A percentile compares a stretch with the other conserved stretches of the same genome.
Evolutionary conservation across 2,113 vertebrate species (phyloP).

Genomic region (Dipodomys merriami): DNA sequence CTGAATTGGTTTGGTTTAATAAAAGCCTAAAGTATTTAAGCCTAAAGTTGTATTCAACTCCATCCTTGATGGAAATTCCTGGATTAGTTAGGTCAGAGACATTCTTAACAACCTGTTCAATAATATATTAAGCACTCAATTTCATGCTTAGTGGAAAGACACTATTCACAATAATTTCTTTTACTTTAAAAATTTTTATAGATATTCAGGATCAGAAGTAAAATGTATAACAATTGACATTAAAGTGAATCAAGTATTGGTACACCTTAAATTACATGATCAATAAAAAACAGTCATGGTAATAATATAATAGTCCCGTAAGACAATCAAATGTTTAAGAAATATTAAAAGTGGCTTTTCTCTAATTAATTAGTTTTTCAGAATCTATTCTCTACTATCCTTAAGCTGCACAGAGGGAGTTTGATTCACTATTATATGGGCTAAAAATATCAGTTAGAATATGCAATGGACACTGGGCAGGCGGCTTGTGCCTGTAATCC

Average conservation of each 20-base stretch:
- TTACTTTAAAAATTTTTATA: conserved; percentile 9
- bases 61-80: conserved; percentile 1
- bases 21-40: neutral
- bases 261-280: neutral
- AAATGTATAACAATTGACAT: conserved; percentile 2
- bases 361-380: neutral
- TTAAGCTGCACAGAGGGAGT: too few species aligned
- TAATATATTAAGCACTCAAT: conserved; percentile 18
- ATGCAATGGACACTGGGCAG: neutral
- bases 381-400: neutral
- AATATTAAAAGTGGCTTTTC: conserved; percentile 46
- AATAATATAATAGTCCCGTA: neutral
- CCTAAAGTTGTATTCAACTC: neutral
- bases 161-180: conserved; percentile 24
- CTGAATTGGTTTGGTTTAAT: neutral
- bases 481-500: too few species aligned
- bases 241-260: conserved; percentile 19
- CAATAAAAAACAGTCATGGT: conserved; percentile 7
- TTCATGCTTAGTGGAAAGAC: conserved; percentile 48
- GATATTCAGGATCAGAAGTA: conserved; percentile 29
- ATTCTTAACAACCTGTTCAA: neutral
- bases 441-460: conserved; percentile 39
- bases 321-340: conserved; percentile 43
- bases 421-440: neutral
- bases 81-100: conserved; percentile 35